These are phyloP conservation scores for Microcebus tavaratra DNA, from an alignment of 2,113 vertebrate species.

Conservation along the genomic window DNA sequence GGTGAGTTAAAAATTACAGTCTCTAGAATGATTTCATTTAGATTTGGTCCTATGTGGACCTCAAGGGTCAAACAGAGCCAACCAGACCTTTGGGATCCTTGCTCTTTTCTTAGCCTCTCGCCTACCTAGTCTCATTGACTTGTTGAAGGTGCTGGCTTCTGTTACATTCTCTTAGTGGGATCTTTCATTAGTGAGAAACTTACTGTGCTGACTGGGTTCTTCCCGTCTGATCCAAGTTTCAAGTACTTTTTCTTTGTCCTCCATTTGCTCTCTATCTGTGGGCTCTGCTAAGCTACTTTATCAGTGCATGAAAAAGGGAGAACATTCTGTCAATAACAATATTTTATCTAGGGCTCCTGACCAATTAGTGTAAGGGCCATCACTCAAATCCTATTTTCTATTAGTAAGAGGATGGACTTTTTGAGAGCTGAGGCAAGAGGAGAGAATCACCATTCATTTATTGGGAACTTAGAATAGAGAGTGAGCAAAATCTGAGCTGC, in stretches of 20 bases:
- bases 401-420: constrained; percentile 36
- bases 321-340: constrained; percentile 71
- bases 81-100: not conserved
- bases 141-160: constrained; percentile 43
- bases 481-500: constrained; percentile 36
- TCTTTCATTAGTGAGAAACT: constrained; percentile 69
- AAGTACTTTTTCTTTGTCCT: constrained; percentile 42
- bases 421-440: not conserved
- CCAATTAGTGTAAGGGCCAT: constrained; percentile 71
- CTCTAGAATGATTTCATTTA: constrained; percentile 80
- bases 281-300: constrained; percentile 61
- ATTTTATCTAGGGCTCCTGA: constrained; percentile 70
- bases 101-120: constrained; percentile 43
- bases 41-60: constrained; percentile 76
- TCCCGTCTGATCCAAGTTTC: not conserved
- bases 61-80: constrained; percentile 64
- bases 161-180: not conserved
- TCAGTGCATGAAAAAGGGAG: constrained; percentile 54
- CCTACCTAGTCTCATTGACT: constrained; percentile 49
- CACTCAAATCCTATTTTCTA: constrained; percentile 70
- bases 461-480: constrained; percentile 4
- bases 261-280: not conserved
- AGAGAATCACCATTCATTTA: constrained; percentile 55
- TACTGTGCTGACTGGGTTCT: constrained; percentile 59
- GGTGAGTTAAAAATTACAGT: constrained; percentile 80